phyloP scores from a whole-genome alignment of 2,113 vertebrate species.

The Ivindomyrus marchei region DNA sequence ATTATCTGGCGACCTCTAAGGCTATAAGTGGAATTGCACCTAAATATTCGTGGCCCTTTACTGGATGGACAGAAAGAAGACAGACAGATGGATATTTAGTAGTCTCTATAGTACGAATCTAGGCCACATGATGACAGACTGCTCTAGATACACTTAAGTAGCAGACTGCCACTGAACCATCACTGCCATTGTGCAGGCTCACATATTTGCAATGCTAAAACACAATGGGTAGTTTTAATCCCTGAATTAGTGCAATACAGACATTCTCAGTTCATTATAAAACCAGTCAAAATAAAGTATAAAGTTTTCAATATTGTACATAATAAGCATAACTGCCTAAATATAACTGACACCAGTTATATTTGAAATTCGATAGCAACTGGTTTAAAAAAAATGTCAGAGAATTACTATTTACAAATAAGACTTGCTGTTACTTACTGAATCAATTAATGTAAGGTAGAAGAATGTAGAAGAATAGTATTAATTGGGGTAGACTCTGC shows the following conservation, averaged over 20 bases:
- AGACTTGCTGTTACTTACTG: not conserved
- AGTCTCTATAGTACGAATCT: not conserved
- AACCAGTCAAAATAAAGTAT: not conserved
- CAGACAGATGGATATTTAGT: not conserved
- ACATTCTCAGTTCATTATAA: not conserved
- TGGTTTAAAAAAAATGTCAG: not conserved
- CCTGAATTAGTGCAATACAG: not conserved
- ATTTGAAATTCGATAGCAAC: not conserved
- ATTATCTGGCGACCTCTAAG: not conserved
- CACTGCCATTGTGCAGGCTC: not conserved
- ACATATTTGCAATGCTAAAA: not conserved
- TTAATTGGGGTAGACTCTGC: not conserved
- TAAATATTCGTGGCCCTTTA: not conserved
- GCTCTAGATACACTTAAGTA: not conserved
- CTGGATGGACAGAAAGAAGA: not conserved
- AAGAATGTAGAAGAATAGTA: not conserved
- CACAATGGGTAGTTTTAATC: not conserved
- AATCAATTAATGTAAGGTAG: not conserved
- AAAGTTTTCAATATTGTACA: not conserved
- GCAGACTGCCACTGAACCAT: not conserved
- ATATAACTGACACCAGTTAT: not conserved
- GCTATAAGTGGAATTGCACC: not conserved
- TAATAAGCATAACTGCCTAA: not conserved
- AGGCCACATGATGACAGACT: not conserved
- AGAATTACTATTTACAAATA: not conserved